phyloP scores from a whole-genome alignment of 2,888 invertebrate species.

The Torymus texanus region DNA sequence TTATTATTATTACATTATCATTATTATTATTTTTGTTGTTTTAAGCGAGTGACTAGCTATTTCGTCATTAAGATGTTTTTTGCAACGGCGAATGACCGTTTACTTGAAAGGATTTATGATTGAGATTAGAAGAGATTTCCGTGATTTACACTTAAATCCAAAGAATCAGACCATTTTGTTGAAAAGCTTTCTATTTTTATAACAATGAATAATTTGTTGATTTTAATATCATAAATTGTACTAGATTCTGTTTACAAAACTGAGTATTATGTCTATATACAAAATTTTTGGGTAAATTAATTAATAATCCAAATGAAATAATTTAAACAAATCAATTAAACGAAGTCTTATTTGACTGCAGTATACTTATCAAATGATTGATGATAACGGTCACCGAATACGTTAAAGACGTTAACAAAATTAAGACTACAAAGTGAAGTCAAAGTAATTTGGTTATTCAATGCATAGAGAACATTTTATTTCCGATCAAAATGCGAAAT shows the following conservation, averaged over 20 bases:
- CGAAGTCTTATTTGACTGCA: too few relatives aligned
- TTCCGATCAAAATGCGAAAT: constrained; percentile 6
- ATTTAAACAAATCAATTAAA: too few relatives aligned
- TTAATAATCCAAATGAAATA: too few relatives aligned
- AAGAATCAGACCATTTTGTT: constrained; percentile 46
- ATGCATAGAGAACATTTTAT: constrained; percentile 3
- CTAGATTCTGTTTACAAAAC: background rate
- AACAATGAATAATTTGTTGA: constrained; percentile 11
- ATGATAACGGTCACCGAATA: too few relatives aligned
- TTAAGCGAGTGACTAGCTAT: constrained; percentile 59
- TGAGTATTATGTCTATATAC: background rate
- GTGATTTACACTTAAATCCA: constrained; percentile 35
- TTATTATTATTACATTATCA: constrained; percentile 49
- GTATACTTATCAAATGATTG: too few relatives aligned
- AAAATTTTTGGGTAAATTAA: background rate
- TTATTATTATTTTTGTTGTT: constrained; percentile 54
- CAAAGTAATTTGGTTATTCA: background rate
- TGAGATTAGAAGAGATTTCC: constrained; percentile 34
- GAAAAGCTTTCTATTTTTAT: constrained; percentile 30
- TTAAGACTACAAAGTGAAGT: too few relatives aligned
- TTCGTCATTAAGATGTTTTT: constrained; percentile 48
- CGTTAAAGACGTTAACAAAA: too few relatives aligned
- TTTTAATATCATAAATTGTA: constrained; percentile 18
- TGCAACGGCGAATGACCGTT: constrained; percentile 25
- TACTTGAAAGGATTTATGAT: constrained; percentile 35